Base-by-base conservation (phyloP, 2,113 vertebrate genomes). In the Brachyhypopomus gauderio region DNA sequence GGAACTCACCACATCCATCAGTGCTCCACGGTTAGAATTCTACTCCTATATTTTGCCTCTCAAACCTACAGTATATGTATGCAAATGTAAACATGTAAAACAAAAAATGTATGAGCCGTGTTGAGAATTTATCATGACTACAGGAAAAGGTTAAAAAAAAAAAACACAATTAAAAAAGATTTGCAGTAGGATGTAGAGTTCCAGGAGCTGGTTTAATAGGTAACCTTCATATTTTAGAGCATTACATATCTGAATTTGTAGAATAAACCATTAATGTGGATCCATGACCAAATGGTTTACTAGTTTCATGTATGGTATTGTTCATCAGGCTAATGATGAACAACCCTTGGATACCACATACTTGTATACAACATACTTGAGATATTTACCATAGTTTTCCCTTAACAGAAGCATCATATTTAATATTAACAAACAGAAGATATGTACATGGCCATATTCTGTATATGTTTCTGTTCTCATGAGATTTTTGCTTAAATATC, bases 51-150 rank as follows among this genome's bases (percentile, higher is more conserved):
- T 34, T 52, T 34, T 66, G 27, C 5, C 23, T 64, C 25, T 64
- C 27, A 14, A 64, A 1, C 23, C 67, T 84, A 85, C 86, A 88
- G 88, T 84, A 38, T 85, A 81, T 85, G 85, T 85, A 80, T 89
- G 88, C 77, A 82, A 85, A 88, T 89, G 90, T 89, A 88, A 84
- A 84, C 63, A 88, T 16, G 17, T 59, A 17, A 30, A 27, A 19
- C n/a, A n/a, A n/a, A n/a, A n/a, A n/a, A n/a, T n/a, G n/a, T n/a
- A n/a, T 19, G 59, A 19, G 59, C 63, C 16, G 14, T 17, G 3
- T 1, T 19, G 20, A 48, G 25, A n/a, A 9, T 38, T n/a, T 17
- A 36, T 19, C 14, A 36, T 19, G 4, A 17, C 34, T 20, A 3
- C 9, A 52, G 45, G 12, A 20, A 19, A 38, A 38, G 7, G 8